phyloP scores from a whole-genome alignment of 2,797 vertebrate genomes.

The Hirundo rustica region DNA sequence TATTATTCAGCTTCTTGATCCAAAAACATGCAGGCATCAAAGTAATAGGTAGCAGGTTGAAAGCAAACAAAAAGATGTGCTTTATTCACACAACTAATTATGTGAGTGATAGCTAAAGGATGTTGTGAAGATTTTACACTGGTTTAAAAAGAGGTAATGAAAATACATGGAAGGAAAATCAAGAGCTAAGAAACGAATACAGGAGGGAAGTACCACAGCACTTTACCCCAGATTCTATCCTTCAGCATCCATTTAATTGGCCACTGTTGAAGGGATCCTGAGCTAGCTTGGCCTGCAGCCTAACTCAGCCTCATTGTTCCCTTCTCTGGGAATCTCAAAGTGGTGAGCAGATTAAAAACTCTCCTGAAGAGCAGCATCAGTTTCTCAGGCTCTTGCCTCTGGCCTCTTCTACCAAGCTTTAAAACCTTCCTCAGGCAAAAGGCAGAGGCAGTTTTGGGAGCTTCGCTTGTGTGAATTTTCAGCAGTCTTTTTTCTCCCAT shows the following conservation, averaged over 20 bases:
- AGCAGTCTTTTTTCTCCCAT: constrained; percentile 31
- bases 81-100: background rate
- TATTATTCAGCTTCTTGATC: background rate
- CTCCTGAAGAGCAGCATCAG: background rate
- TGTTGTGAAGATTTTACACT: background rate
- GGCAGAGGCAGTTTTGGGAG: constrained; percentile 5
- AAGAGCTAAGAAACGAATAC: background rate
- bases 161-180: background rate
- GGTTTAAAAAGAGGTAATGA: background rate
- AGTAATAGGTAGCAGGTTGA: background rate
- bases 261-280: background rate
- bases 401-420: background rate
- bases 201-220: background rate
- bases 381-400: constrained; percentile 9
- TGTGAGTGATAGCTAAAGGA: background rate
- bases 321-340: background rate
- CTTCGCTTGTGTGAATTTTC: constrained; percentile 29
- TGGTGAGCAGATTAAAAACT: background rate
- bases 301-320: background rate
- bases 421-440: constrained; percentile 26
- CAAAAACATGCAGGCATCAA: background rate
- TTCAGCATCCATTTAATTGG: background rate
- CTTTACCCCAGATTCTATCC: background rate
- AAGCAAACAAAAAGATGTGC: background rate
- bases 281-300: background rate